Evolutionary conservation across 2,113 vertebrate genomes (phyloP), one percentile per base, ranked within the genome.

Genomic region (Lethenteron camtschaticum): DNA sequence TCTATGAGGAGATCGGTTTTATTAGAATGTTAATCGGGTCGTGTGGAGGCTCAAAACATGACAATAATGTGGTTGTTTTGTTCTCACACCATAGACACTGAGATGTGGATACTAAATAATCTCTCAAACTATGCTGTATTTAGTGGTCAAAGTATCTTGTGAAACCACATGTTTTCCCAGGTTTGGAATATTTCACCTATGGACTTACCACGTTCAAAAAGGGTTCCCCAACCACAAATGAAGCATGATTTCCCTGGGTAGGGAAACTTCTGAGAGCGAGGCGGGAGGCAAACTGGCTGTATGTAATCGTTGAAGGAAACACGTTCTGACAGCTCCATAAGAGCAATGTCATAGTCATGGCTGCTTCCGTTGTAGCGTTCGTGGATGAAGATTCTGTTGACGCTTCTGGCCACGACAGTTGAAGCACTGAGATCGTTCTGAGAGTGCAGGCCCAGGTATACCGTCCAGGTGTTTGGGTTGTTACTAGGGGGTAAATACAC

Each of bases 151-250:
- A 69, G 41, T 9, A 71, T 20, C 41, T 41, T 41, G 1, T 41
- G 41, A 41, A 41, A 41, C 5, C 41, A 41, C 41, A 6, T 41
- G 41, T 41, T 41, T 41, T 41, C 41, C 41, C 41, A 41, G 41
- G 41, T 41, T 41, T 20, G 5, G 41, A 41, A 41, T 41, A 41
- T 41, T 41, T 41, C 41, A 0, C 2, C n/a, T 68, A 41, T 41
- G 24, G 9, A 76, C 80, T 78, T 71, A 95, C 88, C 81, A 9
- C 82, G 81, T 55, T 81, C 82, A 9, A 83, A 80, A 6, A 81
- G 73, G 20, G 83, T 86, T 75, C 87, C 89, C 88, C 87, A 90
- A 73, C 87, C 87, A 2, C 86, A 87, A 74, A 91, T 84, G 88
- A 89, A 94, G 74, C 90, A 92, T 59, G 73, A 78, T 0, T 77